Evolutionary conservation across 2,113 vertebrate species (phyloP).

Genomic region (Cyanistes caeruleus): DNA sequence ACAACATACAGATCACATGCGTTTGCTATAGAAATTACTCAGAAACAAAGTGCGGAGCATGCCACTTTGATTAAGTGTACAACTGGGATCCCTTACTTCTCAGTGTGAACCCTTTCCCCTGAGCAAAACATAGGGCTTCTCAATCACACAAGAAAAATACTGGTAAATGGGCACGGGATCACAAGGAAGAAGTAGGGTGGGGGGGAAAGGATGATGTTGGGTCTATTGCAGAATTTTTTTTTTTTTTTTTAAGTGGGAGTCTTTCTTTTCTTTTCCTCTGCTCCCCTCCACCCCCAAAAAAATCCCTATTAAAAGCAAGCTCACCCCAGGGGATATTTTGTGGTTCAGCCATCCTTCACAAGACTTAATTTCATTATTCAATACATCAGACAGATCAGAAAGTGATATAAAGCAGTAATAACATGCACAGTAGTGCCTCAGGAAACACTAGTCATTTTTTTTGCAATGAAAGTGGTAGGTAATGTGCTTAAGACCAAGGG

Average conservation of each 20-base stretch:
- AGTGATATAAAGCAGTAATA: constrained; percentile 10
- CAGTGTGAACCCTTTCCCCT: constrained; percentile 34
- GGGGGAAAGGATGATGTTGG: background rate
- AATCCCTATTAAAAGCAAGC: background rate
- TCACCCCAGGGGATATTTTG: background rate
- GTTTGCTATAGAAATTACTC: constrained; percentile 26
- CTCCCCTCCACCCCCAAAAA: background rate
- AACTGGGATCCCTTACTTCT: constrained; percentile 50
- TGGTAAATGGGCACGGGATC: background rate
- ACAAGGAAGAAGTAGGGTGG: background rate
- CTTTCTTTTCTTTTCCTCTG: background rate
- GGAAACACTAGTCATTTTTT: background rate
- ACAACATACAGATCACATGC: background rate
- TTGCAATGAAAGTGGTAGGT: background rate
- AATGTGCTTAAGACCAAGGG: background rate
- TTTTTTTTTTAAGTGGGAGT: background rate
- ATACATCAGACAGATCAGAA: background rate
- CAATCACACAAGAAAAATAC: constrained; percentile 5
- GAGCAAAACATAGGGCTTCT: background rate
- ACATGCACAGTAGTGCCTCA: background rate
- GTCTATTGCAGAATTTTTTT: background rate
- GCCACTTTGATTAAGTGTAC: constrained; percentile 51
- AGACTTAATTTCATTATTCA: constrained; percentile 41
- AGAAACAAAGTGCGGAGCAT: constrained; percentile 39
- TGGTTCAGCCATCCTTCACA: background rate